phyloP scores from a whole-genome alignment of 2,888 invertebrate genomes.

The Melinopterus prodromus region DNA sequence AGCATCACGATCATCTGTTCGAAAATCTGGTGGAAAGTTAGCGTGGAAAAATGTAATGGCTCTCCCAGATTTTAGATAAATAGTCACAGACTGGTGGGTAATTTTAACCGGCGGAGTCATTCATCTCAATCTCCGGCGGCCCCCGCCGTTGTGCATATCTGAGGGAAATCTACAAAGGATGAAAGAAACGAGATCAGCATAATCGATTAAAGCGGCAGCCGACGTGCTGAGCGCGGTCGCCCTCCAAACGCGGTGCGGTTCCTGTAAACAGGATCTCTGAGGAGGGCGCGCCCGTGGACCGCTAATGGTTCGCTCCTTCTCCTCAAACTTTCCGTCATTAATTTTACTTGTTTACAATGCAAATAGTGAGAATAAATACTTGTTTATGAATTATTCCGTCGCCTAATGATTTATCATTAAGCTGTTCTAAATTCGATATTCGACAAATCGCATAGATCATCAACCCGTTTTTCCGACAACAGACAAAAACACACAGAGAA shows the following conservation, averaged over 20 bases:
- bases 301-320: constrained; percentile 47
- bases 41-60: not conserved
- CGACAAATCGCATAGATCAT: not conserved
- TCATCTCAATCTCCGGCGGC: constrained; percentile 47
- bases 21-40: not conserved
- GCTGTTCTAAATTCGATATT: not conserved
- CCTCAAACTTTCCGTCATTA: constrained; percentile 49
- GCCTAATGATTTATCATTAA: constrained; percentile 31
- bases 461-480: not conserved
- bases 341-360: constrained; percentile 49
- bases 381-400: constrained; percentile 37
- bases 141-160: constrained; percentile 46
- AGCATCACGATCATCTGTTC: not conserved
- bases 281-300: constrained; percentile 38
- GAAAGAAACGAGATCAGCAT: constrained; percentile 46
- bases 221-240: constrained; percentile 33
- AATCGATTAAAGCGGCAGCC: constrained; percentile 46
- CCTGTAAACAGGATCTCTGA: constrained; percentile 45
- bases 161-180: constrained; percentile 43
- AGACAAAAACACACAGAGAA: not conserved
- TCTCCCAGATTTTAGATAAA: not conserved
- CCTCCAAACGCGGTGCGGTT: constrained; percentile 16
- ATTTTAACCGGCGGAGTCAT: constrained; percentile 39
- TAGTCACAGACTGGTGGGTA: constrained; percentile 11
- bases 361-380: constrained; percentile 42